Base-by-base conservation (phyloP, 2,888 invertebrate genomes). In the Xylota sylvarum region DNA sequence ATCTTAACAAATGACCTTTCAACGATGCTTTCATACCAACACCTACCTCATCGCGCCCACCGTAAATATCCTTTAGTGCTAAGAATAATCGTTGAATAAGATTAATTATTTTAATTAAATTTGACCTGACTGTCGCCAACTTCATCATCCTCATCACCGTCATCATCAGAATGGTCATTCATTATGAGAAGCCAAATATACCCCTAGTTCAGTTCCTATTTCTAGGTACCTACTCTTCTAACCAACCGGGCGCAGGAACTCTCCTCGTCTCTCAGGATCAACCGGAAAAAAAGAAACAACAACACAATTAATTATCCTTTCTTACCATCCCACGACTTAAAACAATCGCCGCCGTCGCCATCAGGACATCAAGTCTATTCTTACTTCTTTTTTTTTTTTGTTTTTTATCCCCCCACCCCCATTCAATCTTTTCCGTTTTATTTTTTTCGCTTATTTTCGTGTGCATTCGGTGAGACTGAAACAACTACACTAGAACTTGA, bases 91-190 rank as follows among this genome's bases (percentile, higher is more conserved):
- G 40, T 62, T 81, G 85, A 86, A 67, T 67, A 77, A 86, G 85
- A 86, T 86, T 81, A 86, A 86, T 86, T 86, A 81, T 67, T 86
- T 86, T 86, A 86, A 86, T 86, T 81, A 86, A 86, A 81, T 81
- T 67, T 55, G 72, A 81, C 77, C 67, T 76, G 85, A 70, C 64
- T 76, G 81, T 76, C 70, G 80, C 80, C 56, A 70, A 70, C 64
- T 35, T 60, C 62, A 56, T 76, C 32, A 9, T 67, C 35, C 48
- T 32, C 83, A 58, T 72, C 72, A 60, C 6, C 56, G 27, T 58
- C 72, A 65, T 60, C 60, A 50, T 64, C 72, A 73, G 48, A 48
- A 65, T 50, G 58, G 73, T 60, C 73, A 73, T 80, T 73, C 73
- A 80, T 80, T 80, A 80, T 67, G 58, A 67, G 46, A 37, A 48